These are phyloP conservation scores for Amphipyra berbera DNA, from an alignment of 2,888 invertebrate genomes.

Conservation along the genomic window DNA sequence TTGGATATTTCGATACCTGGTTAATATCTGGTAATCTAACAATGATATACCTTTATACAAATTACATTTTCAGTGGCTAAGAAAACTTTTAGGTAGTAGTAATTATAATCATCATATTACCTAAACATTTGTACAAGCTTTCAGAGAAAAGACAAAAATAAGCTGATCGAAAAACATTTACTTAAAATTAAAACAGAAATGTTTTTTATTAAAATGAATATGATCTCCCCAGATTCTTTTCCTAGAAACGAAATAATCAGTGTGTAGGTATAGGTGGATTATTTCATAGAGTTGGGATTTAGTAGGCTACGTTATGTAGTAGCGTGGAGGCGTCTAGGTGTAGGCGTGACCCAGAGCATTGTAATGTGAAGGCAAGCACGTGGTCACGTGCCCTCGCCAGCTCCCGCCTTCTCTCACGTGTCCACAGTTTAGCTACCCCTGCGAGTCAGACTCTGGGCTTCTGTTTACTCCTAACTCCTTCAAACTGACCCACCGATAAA, in stretches of 20 bases:
- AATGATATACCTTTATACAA: no score
- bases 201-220: no score
- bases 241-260: no score
- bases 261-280: no score
- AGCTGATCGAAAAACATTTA: no score
- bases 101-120: no score
- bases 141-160: no score
- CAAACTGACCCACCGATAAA: constrained; percentile 64
- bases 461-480: constrained; percentile 79
- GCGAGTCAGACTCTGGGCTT: constrained; percentile 64
- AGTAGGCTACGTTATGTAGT: constrained; percentile 5
- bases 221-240: no score
- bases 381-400: constrained; percentile 53
- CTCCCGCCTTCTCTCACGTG: constrained; percentile 49
- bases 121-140: no score
- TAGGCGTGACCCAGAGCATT: constrained; percentile 42
- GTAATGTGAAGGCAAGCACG: constrained; percentile 52
- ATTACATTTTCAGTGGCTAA: no score
- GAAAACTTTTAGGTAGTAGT: no score
- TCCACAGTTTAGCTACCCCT: constrained; percentile 65
- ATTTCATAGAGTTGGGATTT: constrained; percentile 14
- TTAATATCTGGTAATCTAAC: not conserved
- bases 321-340: constrained; percentile 2
- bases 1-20: constrained; percentile 3
- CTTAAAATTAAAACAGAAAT: no score